Evolutionary conservation across 2,797 vertebrate genomes (phyloP), one percentile per base, ranked within the genome.

Genomic region (Rallus crepitans): DNA sequence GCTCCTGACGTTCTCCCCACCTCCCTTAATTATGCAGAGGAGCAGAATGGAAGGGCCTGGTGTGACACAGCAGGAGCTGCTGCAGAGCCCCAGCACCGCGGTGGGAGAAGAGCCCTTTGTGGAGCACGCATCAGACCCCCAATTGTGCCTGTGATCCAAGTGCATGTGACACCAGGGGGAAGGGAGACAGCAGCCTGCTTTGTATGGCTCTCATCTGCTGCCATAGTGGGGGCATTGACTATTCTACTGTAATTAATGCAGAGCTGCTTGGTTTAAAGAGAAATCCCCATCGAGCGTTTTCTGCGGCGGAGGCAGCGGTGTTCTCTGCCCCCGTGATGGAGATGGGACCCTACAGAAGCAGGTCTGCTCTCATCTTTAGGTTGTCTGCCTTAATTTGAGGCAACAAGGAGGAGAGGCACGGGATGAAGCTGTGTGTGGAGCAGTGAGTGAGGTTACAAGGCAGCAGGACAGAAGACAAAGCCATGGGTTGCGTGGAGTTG

Each of bases 151-250:
- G 59, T 90, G 90, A 96, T 92, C 87, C 87, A 27, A 88, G 94
- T 83, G 80, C 95, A 96, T 96, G 96, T 94, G 95, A 97, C 96
- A 96, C 52, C 73, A 95, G 96, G 87, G 93, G 95, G 92, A 92
- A 97, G 94, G 95, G 95, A 96, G 84, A 96, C 95, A 96, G 96
- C 94, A 94, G 95, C 81, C 89, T 80, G 95, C 95, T 97, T 97
- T 97, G 96, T 96, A 90, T n/a, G 0, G 6, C 86, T 92, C 80
- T 12, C 57, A 64, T 52, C 82, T 57, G 31, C 48, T 80, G 79
- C 79, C 94, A 90, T 57, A 90, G 94, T 72, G 87, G 39, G 28
- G 73, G 90, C 97, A 97, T 94, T 97, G 96, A 95, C 94, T 87
- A 83, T 96, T 96, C 93, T 94, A 59, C 89, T 92, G 91, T 94